These are phyloP conservation scores for Flexamia atlantica DNA, from an alignment of 2,888 invertebrate species.

Conservation along the genomic window DNA sequence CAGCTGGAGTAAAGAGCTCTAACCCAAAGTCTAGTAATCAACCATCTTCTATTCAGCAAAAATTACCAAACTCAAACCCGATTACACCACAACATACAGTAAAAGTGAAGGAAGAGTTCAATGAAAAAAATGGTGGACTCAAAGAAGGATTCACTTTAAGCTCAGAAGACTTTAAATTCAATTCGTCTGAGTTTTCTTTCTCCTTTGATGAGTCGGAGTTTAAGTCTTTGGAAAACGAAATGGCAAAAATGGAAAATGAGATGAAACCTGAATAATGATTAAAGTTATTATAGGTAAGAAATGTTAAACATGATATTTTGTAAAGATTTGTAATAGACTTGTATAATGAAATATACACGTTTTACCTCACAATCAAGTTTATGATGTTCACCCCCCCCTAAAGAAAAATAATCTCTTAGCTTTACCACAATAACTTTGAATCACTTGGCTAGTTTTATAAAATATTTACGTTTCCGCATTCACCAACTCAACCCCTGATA, in stretches of 20 bases:
- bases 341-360: background rate
- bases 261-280: background rate
- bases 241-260: background rate
- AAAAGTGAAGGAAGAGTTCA: background rate
- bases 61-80: background rate
- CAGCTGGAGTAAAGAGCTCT: background rate
- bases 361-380: background rate
- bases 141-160: background rate
- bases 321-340: background rate
- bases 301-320: background rate
- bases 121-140: background rate
- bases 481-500: no score
- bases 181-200: slow-evolving; percentile 45
- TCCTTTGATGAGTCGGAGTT: slow-evolving; percentile 43
- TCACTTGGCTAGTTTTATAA: no score
- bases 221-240: slow-evolving; percentile 38
- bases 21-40: background rate
- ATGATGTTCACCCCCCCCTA: background rate
- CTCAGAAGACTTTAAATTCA: slow-evolving; percentile 36
- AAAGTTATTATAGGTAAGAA: slow-evolving; percentile 1
- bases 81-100: background rate
- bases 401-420: no score
- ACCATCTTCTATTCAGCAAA: background rate
- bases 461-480: no score
- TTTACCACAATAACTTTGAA: no score